Conservation (phyloP, 2,797 vertebrate genomes). For the Sebastes iracundus region DNA sequence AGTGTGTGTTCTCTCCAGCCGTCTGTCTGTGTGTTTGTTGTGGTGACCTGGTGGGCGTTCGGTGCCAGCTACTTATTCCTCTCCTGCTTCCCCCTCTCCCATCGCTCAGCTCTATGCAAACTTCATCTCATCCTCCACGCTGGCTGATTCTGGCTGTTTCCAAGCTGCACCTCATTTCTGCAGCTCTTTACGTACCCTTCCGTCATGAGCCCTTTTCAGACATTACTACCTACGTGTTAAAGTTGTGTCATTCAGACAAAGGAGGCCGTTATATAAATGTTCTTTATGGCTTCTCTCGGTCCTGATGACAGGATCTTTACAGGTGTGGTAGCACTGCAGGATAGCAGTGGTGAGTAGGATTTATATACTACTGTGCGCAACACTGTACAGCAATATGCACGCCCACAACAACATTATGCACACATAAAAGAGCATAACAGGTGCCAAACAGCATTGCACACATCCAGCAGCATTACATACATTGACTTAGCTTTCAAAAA, state of each 20-base stretch:
- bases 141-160: neutral
- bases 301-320: neutral
- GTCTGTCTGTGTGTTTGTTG: slow-evolving; percentile 21
- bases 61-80: slow-evolving; percentile 24
- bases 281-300: neutral
- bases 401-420: neutral
- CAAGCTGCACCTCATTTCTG: slow-evolving; percentile 3
- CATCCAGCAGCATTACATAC: neutral
- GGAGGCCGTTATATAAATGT: neutral
- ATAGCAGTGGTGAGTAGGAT: neutral
- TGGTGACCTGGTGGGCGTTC: slow-evolving; percentile 42
- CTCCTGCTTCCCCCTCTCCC: neutral
- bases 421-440: neutral
- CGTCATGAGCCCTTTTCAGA: neutral
- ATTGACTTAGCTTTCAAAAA: neutral
- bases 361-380: neutral
- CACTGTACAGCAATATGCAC: neutral
- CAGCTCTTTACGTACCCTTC: neutral
- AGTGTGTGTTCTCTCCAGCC: neutral
- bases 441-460: neutral
- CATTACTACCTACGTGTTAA: neutral
- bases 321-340: neutral
- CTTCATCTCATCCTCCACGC: slow-evolving; percentile 2
- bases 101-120: slow-evolving; percentile 9
- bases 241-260: neutral